Conservation (phyloP, 2,888 invertebrate species). For the Podotricha telesiphe region DNA sequence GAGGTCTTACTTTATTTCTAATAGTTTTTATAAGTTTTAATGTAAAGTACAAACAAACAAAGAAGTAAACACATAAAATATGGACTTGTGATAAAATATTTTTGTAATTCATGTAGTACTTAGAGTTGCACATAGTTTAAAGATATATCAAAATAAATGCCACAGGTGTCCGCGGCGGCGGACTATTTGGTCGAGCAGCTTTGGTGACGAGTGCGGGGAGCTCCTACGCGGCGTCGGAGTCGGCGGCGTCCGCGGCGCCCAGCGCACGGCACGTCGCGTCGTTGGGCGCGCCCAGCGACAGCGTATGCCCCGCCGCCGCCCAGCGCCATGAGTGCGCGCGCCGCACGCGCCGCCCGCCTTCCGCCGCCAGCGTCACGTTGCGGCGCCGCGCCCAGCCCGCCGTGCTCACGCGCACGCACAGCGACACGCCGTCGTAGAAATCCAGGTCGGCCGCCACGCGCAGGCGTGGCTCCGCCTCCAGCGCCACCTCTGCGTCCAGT, state of each 20-base stretch:
- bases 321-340: slow-evolving; percentile 30
- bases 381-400: slow-evolving; percentile 41
- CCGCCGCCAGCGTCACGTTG: slow-evolving; percentile 38
- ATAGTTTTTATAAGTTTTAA: background rate
- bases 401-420: slow-evolving; percentile 63
- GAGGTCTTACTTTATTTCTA: too few species aligned
- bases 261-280: slow-evolving; percentile 61
- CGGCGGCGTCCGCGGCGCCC: slow-evolving; percentile 27
- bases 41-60: background rate
- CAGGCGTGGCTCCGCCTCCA: slow-evolving; percentile 52
- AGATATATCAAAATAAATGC: background rate
- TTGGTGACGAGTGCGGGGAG: slow-evolving; percentile 8
- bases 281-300: slow-evolving; percentile 59
- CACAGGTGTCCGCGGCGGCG: background rate
- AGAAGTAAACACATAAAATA: too few species aligned
- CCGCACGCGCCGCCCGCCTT: slow-evolving; percentile 44
- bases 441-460: slow-evolving; percentile 60
- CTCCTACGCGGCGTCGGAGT: slow-evolving; percentile 4
- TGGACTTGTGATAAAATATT: too few species aligned
- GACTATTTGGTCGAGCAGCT: slow-evolving; percentile 22
- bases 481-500: slow-evolving; percentile 38
- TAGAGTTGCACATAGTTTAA: background rate
- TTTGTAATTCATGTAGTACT: background rate
- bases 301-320: slow-evolving; percentile 50
- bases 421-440: slow-evolving; percentile 63